Evolutionary conservation across 2,113 vertebrate species (phyloP), one percentile per base, ranked within the genome.

Genomic region (Lepus americanus): DNA sequence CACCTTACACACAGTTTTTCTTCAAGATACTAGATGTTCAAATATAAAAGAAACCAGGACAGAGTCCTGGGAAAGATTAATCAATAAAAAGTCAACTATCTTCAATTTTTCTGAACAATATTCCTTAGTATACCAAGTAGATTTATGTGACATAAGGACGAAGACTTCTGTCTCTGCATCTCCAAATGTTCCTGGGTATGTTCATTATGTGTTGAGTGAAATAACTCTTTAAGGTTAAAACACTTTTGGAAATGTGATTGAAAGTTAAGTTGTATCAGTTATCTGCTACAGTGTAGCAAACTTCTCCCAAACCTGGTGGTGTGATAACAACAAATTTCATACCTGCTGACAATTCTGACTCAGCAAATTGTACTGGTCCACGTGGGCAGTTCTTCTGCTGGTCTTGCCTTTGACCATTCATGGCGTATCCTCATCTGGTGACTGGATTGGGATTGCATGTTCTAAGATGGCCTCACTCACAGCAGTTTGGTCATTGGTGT

Each of bases 171-270:
- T 17, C 2, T 92, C 3, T 11, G 27, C 8, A 79, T 93, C 89
- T 19, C 13, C 27, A 44, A 74, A 70, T 69, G 12, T 89, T 90
- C 39, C n/a, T 86, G 2, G 6, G 86, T 31, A 59, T 83, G 33
- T 82, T 91, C 82, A 85, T 73, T 92, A 33, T 6, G 5, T 73
- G 29, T 49, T 82, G 91, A 82, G 77, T 94, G 61, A 91, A 92
- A 78, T 66, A 49, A 78, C 0, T 44, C 4, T 61, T 73, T 83
- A 95, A 73, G 27, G 29, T 96, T 74, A 89, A 90, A 25, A 82
- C 19, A 67, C 6, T 63, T 83, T 93, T 33, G 20, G 6, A 82
- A 89, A 66, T 66, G 2, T 80, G 74, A 3, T 20, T 49, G 77
- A 20, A 73, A 77, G 77, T 13, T 36, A 84, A 95, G 4, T 80